Evolutionary conservation across 2,888 invertebrate genomes (phyloP).

Genomic region (Heliconius ismenius): DNA sequence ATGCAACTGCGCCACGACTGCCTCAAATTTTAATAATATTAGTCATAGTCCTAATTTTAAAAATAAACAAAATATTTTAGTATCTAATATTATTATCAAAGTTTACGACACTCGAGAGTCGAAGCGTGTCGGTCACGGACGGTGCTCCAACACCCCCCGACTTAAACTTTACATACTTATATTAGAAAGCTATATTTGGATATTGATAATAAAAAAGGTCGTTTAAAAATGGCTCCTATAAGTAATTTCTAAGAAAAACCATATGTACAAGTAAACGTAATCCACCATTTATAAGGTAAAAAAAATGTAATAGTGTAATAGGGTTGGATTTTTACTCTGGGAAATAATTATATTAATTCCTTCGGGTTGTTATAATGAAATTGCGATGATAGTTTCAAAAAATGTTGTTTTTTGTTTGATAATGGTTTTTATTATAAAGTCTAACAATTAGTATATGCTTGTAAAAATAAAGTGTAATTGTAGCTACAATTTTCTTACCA

Average conservation of each 20-base stretch:
- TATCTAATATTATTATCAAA: constrained; percentile 17
- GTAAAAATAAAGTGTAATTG: neutral
- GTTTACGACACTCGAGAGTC: constrained; percentile 35
- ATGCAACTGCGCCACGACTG: too few relatives aligned
- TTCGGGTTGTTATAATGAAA: too few relatives aligned
- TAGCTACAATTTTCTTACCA: neutral
- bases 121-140: constrained; percentile 57
- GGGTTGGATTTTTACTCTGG: neutral
- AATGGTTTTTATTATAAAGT: neutral
- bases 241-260: neutral
- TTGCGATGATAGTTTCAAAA: too few relatives aligned
- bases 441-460: neutral
- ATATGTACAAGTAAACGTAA: neutral
- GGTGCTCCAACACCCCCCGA: constrained; percentile 56
- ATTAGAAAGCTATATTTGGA: constrained; percentile 32
- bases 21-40: neutral
- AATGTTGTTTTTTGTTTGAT: neutral
- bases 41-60: neutral
- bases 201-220: constrained; percentile 14
- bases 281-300: neutral
- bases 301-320: neutral
- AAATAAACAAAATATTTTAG: neutral
- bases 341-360: neutral
- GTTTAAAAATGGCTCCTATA: neutral
- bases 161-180: constrained; percentile 43